phyloP scores from a whole-genome alignment of 2,888 invertebrate genomes.

The Macropis europaea region DNA sequence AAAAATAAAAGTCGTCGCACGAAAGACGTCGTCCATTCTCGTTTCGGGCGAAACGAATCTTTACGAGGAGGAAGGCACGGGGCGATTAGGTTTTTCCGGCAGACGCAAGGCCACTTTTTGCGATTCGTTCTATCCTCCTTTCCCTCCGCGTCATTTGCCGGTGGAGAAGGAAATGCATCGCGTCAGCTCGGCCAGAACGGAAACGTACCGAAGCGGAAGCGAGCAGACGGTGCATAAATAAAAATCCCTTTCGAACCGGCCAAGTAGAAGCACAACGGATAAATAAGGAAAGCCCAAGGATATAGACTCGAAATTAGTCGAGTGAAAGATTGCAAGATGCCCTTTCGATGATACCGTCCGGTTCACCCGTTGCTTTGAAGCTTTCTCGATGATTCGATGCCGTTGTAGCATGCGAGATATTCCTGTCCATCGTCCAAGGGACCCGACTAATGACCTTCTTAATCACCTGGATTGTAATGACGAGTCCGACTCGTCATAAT shows the following conservation, averaged over 20 bases:
- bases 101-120: too few relatives aligned
- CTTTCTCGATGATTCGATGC: not conserved
- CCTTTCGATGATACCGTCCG: slow-evolving; percentile 7
- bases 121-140: too few relatives aligned
- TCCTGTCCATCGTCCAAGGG: too few relatives aligned
- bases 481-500: too few relatives aligned
- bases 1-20: not conserved
- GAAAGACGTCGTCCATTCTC: not conserved
- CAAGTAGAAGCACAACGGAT: slow-evolving; percentile 12
- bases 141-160: slow-evolving; percentile 5
- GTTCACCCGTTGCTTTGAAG: not conserved
- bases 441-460: too few relatives aligned
- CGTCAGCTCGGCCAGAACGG: not conserved
- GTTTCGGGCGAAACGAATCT: slow-evolving; percentile 27
- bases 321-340: slow-evolving; percentile 24
- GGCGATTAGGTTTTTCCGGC: not conserved
- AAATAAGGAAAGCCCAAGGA: slow-evolving; percentile 40
- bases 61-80: slow-evolving; percentile 10
- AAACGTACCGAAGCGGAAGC: slow-evolving; percentile 23
- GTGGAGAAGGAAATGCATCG: not conserved
- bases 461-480: too few relatives aligned
- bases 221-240: slow-evolving; percentile 42
- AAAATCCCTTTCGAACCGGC: slow-evolving; percentile 27
- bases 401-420: not conserved
- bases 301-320: slow-evolving; percentile 19